Percentiles rank a stretch among this genome's conserved stretches.
phyloP scores from a whole-genome alignment of 2,888 invertebrate species.

The Calameuta filiformis region DNA sequence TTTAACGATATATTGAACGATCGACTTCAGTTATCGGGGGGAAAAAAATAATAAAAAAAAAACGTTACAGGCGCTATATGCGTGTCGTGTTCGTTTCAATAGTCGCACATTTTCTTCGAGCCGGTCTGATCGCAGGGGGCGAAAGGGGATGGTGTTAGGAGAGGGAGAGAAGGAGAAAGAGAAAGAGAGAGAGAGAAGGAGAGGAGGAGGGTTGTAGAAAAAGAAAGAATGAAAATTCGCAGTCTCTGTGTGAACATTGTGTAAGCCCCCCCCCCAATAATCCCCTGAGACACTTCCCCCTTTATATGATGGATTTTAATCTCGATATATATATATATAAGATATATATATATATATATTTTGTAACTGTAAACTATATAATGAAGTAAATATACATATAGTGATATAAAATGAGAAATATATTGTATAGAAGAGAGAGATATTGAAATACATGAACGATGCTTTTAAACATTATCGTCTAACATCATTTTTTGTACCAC shows the following conservation, averaged over 20 bases:
- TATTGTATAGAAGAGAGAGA: conserved; percentile 65
- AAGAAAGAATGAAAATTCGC: conserved; percentile 20
- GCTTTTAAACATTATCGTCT: conserved; percentile 66
- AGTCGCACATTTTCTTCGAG: too few relatives aligned
- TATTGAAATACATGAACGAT: conserved; percentile 66
- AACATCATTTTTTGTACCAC: conserved; percentile 64
- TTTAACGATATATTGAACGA: too few relatives aligned
- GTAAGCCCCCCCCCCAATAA: conserved; percentile 17
- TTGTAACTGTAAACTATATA: conserved; percentile 65
- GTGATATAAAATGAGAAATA: conserved; percentile 60
- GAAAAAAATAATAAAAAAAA: too few relatives aligned
- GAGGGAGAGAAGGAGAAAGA: conserved; percentile 9
- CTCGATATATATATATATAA: conserved; percentile 36
- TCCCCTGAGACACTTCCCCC: conserved; percentile 23
- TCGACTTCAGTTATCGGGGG: too few relatives aligned
- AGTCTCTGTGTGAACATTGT: conserved; percentile 36
- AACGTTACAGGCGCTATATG: too few relatives aligned
- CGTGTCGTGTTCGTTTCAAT: too few relatives aligned
- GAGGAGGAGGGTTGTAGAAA: conserved; percentile 15
- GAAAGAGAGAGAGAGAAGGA: background rate
- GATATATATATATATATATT: conserved; percentile 58
- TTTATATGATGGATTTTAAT: conserved; percentile 53
- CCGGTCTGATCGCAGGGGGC: too few relatives aligned
- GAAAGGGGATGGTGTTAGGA: conserved; percentile 9
- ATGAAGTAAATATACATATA: conserved; percentile 61